Evolutionary conservation across 2,888 invertebrate species (phyloP).

Genomic region (Spisula subtruncata): DNA sequence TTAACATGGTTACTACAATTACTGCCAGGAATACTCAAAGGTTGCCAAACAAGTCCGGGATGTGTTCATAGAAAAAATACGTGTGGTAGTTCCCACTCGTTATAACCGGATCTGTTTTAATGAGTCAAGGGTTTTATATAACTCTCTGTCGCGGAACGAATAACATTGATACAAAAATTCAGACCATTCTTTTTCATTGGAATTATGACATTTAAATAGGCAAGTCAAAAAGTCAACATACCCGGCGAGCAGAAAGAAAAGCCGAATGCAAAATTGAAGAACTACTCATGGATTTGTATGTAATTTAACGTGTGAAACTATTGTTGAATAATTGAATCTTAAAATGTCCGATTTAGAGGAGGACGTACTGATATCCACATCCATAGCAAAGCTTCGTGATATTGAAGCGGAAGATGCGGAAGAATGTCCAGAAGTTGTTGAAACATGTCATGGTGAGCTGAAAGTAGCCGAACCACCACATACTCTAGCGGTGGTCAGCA

Average conservation of each 20-base stretch:
- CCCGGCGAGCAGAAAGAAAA: background rate
- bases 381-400: background rate
- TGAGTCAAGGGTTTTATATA: background rate
- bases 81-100: background rate
- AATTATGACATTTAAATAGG: no score
- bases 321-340: background rate
- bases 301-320: background rate
- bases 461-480: background rate
- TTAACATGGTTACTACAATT: background rate
- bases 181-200: no score
- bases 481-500: background rate
- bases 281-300: background rate
- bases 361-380: background rate
- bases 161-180: background rate
- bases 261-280: background rate
- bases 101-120: background rate
- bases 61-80: background rate
- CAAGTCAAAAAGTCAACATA: background rate
- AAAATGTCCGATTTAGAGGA: constrained; percentile 16
- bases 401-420: background rate
- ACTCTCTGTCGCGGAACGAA: background rate
- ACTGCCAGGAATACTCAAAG: background rate
- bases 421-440: background rate
- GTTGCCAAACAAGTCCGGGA: background rate
- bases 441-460: background rate